Evolutionary conservation across 2,113 vertebrate genomes (phyloP).

Genomic region (Apus apus): DNA sequence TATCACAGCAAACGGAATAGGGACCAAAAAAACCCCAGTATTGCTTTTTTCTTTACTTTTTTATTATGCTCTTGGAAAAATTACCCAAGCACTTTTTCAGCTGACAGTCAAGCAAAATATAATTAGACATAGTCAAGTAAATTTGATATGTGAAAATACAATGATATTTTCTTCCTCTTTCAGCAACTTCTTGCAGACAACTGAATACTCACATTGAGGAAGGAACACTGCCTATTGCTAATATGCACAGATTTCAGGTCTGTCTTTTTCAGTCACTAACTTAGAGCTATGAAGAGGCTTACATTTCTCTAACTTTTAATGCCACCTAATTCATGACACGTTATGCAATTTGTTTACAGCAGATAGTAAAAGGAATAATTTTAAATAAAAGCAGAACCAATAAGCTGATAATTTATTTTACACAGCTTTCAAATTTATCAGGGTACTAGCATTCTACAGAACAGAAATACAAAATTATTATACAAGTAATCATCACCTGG

Average conservation of each 20-base stretch:
- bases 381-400: background rate
- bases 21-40: background rate
- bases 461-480: background rate
- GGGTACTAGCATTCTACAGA: background rate
- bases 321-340: background rate
- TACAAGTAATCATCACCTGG: background rate
- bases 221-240: background rate
- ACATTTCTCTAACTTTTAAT: background rate
- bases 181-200: conserved; percentile 35
- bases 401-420: background rate
- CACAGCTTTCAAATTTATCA: background rate
- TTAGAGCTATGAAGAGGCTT: background rate
- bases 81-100: conserved; percentile 43
- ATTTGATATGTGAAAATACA: conserved; percentile 46
- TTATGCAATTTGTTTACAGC: background rate
- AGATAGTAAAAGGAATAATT: background rate
- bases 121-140: conserved; percentile 47
- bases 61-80: conserved; percentile 7
- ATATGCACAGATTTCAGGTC: background rate
- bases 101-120: conserved; percentile 4
- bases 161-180: conserved; percentile 45
- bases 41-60: background rate
- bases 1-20: background rate
- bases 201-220: background rate
- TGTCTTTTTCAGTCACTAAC: background rate